Evolutionary conservation across 2,113 vertebrate genomes (phyloP), one percentile per base, ranked within the genome.

Genomic region (Chamaea fasciata): DNA sequence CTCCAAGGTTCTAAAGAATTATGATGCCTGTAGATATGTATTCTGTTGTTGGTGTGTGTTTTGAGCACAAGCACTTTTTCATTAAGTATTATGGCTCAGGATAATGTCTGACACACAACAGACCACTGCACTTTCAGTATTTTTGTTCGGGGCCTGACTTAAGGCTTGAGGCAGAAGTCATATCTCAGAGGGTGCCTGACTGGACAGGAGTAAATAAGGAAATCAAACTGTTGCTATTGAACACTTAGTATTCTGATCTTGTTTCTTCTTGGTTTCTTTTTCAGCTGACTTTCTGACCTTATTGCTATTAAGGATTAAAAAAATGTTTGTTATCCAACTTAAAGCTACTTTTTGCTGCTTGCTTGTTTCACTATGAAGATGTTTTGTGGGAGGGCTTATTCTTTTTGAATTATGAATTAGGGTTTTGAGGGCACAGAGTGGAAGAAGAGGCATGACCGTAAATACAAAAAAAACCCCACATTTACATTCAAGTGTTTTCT

Each of bases 131-230:
- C 49, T 91, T 87, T 71, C 46, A 55, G 14, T 53, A 2, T 33
- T 86, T 79, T 76, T 89, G 10, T 79, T 79, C 39, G 75, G 42
- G 23, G 10, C 18, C n/a, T 60, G 35, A 16, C 35, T n/a, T 82
- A 3, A 3, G 9, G 3, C 10, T 94, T 26, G 26, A 68, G 31
- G 19, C 30, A n/a, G 37, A 71, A 44, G 19, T 47, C 2, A 10
- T 13, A 3, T 3, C 2, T 4, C 1, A 27, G 31, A 62, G 26
- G 5, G 10, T 63, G 7, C 15, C 5, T 52, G 13, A 47, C 23
- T 67, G 19, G 22, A 23, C 13, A 16, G 13, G 44, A 49, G 21
- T 30, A 41, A 83, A 70, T 56, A 59, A 63, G 49, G 59, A 73
- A 59, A 69, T 77, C 8, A 60, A 20, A 13, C 9, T 53, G 9